These are phyloP conservation scores for Antechinus flavipes DNA, from an alignment of 2,113 vertebrate species.

Conservation along the genomic window DNA sequence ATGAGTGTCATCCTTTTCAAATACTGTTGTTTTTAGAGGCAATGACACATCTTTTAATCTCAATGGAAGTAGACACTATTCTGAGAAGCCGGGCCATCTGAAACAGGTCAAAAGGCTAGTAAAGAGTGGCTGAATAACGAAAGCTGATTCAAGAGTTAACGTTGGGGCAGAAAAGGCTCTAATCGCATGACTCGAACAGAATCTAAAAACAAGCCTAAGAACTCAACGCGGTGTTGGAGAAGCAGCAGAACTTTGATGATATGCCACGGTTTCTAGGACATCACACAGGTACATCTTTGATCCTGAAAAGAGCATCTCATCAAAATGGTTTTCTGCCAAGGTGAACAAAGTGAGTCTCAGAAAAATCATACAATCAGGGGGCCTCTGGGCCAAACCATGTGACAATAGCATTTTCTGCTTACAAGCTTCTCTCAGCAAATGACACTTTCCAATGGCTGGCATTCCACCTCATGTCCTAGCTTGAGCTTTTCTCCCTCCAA, in stretches of 20 bases:
- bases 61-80: background rate
- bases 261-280: background rate
- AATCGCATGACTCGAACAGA: no score
- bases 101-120: background rate
- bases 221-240: background rate
- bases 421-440: background rate
- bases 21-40: background rate
- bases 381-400: background rate
- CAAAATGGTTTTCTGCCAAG: background rate
- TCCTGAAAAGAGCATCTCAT: background rate
- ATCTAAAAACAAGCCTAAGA: no score
- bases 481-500: background rate
- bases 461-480: no score
- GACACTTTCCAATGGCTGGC: background rate
- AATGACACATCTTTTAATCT: background rate
- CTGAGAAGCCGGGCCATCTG: background rate
- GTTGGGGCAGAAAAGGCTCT: background rate
- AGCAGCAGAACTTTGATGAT: background rate
- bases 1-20: background rate
- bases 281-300: background rate
- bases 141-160: background rate
- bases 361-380: background rate
- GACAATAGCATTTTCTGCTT: background rate
- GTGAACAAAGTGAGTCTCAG: background rate
- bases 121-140: background rate